Evolutionary conservation across 2,888 invertebrate genomes (phyloP).

Genomic region (Ethmia dodecea): DNA sequence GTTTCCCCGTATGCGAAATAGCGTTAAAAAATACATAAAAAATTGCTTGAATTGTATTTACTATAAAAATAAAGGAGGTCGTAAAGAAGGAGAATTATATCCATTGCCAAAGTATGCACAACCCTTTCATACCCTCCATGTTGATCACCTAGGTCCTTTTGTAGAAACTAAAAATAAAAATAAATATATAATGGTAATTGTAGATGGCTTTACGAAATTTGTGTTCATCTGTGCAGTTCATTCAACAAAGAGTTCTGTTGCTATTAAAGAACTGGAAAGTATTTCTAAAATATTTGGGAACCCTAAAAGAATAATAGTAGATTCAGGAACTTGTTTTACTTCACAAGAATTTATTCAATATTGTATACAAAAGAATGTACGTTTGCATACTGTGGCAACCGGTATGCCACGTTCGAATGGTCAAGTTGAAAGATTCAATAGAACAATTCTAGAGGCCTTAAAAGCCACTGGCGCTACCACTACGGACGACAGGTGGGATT

Average conservation of each 20-base stretch:
- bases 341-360: slow-evolving; percentile 12
- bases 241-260: slow-evolving; percentile 8
- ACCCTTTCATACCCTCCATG: slow-evolving; percentile 27
- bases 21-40: slow-evolving; percentile 26
- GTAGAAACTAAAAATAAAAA: slow-evolving; percentile 21
- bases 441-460: slow-evolving; percentile 26
- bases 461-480: slow-evolving; percentile 20
- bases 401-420: slow-evolving; percentile 25
- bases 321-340: slow-evolving; percentile 18
- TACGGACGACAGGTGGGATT: slow-evolving; percentile 27
- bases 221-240: slow-evolving; percentile 24
- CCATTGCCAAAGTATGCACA: slow-evolving; percentile 22
- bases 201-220: slow-evolving; percentile 37
- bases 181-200: too few relatives aligned
- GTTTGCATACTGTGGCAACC: slow-evolving; percentile 17
- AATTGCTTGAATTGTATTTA: slow-evolving; percentile 31
- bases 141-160: slow-evolving; percentile 30
- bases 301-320: slow-evolving; percentile 15
- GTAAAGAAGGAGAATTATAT: slow-evolving; percentile 17
- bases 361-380: slow-evolving; percentile 14
- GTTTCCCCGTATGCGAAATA: slow-evolving; percentile 18
- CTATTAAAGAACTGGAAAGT: slow-evolving; percentile 13
- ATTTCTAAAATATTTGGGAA: slow-evolving; percentile 18
- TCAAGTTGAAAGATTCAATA: slow-evolving; percentile 28
- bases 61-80: slow-evolving; percentile 25